These are phyloP conservation scores for Butorides virescens DNA, from an alignment of 2,113 vertebrate genomes.

Conservation along the genomic window DNA sequence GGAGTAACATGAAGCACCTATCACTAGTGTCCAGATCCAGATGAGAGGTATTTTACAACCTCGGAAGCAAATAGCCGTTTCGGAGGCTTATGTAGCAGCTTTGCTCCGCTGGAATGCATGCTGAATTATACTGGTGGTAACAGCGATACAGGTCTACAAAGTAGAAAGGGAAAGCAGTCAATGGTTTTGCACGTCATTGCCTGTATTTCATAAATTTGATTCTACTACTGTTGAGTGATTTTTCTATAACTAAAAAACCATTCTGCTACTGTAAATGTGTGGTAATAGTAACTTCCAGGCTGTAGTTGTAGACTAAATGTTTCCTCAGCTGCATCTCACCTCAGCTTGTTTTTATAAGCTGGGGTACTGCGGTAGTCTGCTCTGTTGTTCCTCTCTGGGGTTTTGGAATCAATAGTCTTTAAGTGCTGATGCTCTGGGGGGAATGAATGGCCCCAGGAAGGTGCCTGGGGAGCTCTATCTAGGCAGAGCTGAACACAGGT, in stretches of 20 bases:
- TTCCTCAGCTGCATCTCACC: background rate
- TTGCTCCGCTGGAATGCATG: background rate
- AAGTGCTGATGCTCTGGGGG: background rate
- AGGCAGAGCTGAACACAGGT: background rate
- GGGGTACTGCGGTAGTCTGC: background rate
- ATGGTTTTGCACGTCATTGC: background rate
- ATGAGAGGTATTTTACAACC: background rate
- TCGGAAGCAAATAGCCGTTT: background rate
- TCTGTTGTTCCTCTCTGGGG: background rate
- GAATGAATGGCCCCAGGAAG: background rate
- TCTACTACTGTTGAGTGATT: background rate
- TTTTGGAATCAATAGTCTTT: background rate
- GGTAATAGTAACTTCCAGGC: background rate
- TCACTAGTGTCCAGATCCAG: background rate
- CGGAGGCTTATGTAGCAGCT: background rate
- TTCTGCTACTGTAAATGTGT: background rate
- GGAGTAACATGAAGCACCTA: background rate
- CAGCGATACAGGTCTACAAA: background rate
- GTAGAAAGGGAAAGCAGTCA: background rate
- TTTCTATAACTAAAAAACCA: background rate
- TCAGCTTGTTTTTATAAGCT: background rate
- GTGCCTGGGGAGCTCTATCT: background rate
- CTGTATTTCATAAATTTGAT: background rate
- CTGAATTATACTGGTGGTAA: background rate
- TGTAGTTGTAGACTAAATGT: background rate